Evolutionary conservation across 1,140 invertebrate species (phyloP), one percentile per base, ranked within the genome.

Genomic region (Dolichoris vasculosae): DNA sequence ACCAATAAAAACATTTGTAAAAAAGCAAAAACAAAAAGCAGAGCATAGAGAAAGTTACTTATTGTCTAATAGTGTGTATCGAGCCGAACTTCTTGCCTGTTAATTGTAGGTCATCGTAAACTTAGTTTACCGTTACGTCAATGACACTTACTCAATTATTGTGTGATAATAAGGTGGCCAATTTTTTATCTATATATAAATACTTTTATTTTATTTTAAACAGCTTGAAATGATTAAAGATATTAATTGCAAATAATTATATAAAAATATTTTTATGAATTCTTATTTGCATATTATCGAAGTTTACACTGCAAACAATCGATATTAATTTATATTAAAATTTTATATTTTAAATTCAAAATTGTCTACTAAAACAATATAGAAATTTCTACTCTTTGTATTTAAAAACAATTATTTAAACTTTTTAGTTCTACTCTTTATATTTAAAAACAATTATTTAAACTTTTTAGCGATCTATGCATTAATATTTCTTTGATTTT

Each of bases 181-280:
- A 67, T 32, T 67, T 67, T 67, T 67, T 67, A 67, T 35, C 7
- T 67, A 15, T 67, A 13, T 67, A 51, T 17, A 17, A 51, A 51
- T 51, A 17, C 20, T 51, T 51, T 51, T 2, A 7, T 11, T 51
- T 51, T 51, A 51, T 51, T 51, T 51, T 8, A 51, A 51, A 51
- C 15, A 51, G 20, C 1, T 51, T 11, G 2, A 63, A n/a, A 63
- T 0, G 11, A 9, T 63, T 4, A 63, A n/a, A 30, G 3, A 4
- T 30, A 4, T 63, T n/a, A 63, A n/a, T 17, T 20, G 55, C 55
- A 59, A 63, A n/a, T 30, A 63, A n/a, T n/a, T 63, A n/a, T 63
- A 63, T 63, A 26, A n/a, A n/a, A 63, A 63, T 51, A 63, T 63
- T 63, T 59, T 59, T 30, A 63, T n/a, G n/a, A n/a, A 63, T 63